phyloP scores from a whole-genome alignment of 2,113 vertebrate genomes.

The Melanerpes formicivorus region DNA sequence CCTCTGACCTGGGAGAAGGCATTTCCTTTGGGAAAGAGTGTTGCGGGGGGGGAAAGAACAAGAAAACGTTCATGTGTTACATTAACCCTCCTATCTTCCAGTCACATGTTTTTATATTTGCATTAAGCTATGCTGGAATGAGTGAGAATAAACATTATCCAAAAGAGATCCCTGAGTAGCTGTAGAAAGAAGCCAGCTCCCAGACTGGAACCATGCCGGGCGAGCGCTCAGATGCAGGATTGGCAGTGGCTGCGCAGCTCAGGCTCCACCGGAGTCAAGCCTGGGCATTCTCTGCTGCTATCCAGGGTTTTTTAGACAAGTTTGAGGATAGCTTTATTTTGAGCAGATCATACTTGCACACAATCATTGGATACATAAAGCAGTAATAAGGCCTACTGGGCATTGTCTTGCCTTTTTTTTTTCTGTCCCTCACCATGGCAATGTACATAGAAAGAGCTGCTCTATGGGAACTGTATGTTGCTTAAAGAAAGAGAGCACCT shows the following conservation, averaged over 20 bases:
- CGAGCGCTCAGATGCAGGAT: not conserved
- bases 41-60: not conserved
- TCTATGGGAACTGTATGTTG: not conserved
- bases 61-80: not conserved
- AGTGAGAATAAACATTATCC: not conserved
- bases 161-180: not conserved
- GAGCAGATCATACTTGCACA: not conserved
- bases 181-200: not conserved
- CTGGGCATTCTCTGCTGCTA: not conserved
- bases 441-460: not conserved
- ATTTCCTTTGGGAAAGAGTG: constrained; percentile 2
- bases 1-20: not conserved
- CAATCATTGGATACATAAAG: not conserved
- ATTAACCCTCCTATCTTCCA: not conserved
- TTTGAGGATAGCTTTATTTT: not conserved
- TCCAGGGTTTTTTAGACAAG: not conserved
- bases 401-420: not conserved
- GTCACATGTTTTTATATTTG: not conserved
- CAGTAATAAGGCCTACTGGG: not conserved
- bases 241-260: not conserved
- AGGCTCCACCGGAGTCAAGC: rapidly evolving
- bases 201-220: not conserved
- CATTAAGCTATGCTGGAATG: not conserved
- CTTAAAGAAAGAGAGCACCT: not conserved
- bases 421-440: too few relatives aligned